Percentiles rank a stretch among this genome's conserved stretches.
phyloP scores from a whole-genome alignment of 2,888 invertebrate genomes.

The Sabellastarte sp. region DNA sequence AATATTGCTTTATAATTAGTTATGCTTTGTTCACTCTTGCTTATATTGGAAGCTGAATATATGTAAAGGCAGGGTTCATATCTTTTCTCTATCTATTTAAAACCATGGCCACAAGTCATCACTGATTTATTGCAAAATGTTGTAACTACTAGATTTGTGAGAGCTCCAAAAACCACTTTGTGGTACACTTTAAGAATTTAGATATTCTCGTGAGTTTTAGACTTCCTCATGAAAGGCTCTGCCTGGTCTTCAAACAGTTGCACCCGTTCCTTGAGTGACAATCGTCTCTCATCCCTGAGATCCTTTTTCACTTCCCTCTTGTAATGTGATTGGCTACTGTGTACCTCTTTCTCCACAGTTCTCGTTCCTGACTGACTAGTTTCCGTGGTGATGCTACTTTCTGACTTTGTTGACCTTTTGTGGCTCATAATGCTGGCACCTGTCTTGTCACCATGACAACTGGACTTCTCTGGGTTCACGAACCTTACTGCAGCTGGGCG shows the following conservation, averaged over 20 bases:
- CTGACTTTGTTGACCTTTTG: neutral
- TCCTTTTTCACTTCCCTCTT: neutral
- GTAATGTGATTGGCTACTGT: neutral
- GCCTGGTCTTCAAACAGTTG: slow-evolving; percentile 23
- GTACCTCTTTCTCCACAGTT: neutral
- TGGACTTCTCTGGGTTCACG: too few relatives aligned
- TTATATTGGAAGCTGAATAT: too few relatives aligned
- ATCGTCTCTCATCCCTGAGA: slow-evolving; percentile 8
- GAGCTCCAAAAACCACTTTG: too few relatives aligned
- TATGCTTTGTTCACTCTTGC: too few relatives aligned
- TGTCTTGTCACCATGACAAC: neutral
- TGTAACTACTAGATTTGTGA: too few relatives aligned
- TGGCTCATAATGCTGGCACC: neutral
- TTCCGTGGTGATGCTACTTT: neutral
- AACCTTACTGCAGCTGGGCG: neutral
- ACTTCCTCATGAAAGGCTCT: slow-evolving; percentile 13
- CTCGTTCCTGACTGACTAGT: neutral
- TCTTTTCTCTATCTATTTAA: too few relatives aligned
- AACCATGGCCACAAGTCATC: too few relatives aligned
- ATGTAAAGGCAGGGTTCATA: too few relatives aligned
- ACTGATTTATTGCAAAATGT: too few relatives aligned
- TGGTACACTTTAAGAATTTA: too few relatives aligned
- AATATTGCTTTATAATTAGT: too few relatives aligned
- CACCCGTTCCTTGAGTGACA: slow-evolving; percentile 25
- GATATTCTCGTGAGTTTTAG: neutral